phyloP scores from a whole-genome alignment of 2,797 vertebrate genomes.

The Steatocranus sp. region DNA sequence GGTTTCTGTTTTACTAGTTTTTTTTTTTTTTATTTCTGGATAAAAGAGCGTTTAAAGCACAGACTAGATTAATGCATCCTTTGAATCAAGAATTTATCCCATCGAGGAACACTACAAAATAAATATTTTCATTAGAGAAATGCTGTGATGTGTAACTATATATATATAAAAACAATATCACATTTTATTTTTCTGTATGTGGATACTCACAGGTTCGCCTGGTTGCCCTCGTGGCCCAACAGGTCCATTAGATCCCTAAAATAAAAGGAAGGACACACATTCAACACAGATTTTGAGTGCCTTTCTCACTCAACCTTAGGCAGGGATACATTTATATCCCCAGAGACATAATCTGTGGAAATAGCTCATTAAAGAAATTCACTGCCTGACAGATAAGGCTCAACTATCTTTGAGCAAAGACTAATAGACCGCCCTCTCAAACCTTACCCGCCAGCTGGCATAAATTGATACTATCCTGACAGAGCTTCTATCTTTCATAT shows the following conservation, averaged over 20 bases:
- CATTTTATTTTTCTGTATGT: background rate
- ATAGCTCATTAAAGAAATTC: constrained; percentile 54
- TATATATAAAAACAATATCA: background rate
- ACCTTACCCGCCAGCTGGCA: constrained; percentile 9
- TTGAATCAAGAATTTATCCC: background rate
- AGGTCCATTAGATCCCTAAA: constrained; percentile 84
- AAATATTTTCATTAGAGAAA: background rate
- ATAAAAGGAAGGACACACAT: constrained; percentile 13
- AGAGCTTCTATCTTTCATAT: constrained; percentile 34
- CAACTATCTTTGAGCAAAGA: constrained; percentile 36
- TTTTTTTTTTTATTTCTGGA: background rate
- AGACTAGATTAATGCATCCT: background rate
- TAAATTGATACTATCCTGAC: constrained; percentile 34
- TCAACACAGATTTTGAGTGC: background rate
- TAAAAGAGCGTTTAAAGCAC: background rate
- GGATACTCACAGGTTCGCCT: constrained; percentile 88
- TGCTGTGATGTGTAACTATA: background rate
- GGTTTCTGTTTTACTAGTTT: background rate
- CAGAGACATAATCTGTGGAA: constrained; percentile 42
- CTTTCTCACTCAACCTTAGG: constrained; percentile 6
- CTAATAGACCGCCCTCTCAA: constrained; percentile 30
- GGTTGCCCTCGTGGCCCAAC: constrained; percentile 86
- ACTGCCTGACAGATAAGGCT: constrained; percentile 42
- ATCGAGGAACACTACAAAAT: background rate
- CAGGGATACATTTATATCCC: constrained; percentile 27